Base-by-base conservation (phyloP, 2,797 vertebrate genomes). In the Characodon lateralis region DNA sequence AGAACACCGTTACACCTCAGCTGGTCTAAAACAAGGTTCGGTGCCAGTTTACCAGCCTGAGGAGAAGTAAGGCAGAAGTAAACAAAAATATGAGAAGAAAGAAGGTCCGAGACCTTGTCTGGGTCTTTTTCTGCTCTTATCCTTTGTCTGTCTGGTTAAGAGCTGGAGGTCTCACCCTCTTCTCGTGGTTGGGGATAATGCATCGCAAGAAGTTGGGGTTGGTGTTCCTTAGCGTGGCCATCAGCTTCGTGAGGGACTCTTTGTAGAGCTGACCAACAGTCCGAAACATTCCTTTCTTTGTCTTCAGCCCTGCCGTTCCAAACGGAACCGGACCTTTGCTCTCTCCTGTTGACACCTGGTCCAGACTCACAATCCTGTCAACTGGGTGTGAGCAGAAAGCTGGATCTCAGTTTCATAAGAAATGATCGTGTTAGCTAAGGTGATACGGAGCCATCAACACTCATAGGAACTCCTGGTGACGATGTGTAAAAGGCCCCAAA, bases 131-230 rank as follows among this genome's bases (percentile, higher is more conserved):
- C 41, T 20, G 16, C 31, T 31, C 13, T 53, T 58, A 72, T 2
- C 56, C 56, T 41, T 6, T 41, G n/a, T 53, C 2, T 20, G 20
- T 22, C 22, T 50, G 26, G 24, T 55, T 14, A 4, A 58, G 22
- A 13, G 35, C 9, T 20, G 1, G 3, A 28, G 2, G 18, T 56
- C 96, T 93, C 86, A 97, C 97, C 94, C 89, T 94, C 90, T 98
- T 98, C 88, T 98, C 97, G 0, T 98, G 97, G 91, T 98, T 98
- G 82, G 97, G 97, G 84, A 98, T 96, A 78, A 98, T 97, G 81
- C 97, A 98, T 78, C 97, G 97, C 24, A 98, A 95, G 69, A 98
- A 98, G 94, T 97, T 98, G 80, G 97, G 97, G 87, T 98, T 98
- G 89, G 97, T 98, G 93, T 98, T 98, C 78, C 96, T 95, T 80